Conservation (phyloP, 2,797 vertebrate species). For the Lutjanus campechanus region DNA sequence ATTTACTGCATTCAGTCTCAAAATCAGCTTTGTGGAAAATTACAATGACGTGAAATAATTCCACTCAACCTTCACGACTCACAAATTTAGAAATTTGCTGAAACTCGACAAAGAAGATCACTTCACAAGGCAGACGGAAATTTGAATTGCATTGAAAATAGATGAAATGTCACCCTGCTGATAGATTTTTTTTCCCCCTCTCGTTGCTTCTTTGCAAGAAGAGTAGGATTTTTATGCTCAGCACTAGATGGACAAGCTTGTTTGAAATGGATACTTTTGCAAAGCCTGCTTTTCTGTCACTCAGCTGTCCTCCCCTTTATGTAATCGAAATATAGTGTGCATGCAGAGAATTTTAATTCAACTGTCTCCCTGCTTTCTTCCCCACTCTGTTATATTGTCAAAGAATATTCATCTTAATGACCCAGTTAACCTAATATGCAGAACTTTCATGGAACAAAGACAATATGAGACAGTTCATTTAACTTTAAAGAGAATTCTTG, state of each 20-base stretch:
- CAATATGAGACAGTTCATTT: not conserved
- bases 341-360: conserved; percentile 45
- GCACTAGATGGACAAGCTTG: conserved; percentile 56
- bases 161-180: conserved; percentile 37
- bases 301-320: conserved; percentile 60
- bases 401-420: conserved; percentile 10
- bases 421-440: not conserved
- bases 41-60: not conserved
- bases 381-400: conserved; percentile 8
- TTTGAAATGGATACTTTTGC: conserved; percentile 63
- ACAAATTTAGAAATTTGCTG: not conserved
- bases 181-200: conserved; percentile 8
- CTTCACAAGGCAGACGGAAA: not conserved
- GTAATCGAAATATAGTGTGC: conserved; percentile 35
- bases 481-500: conserved; percentile 12
- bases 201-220: conserved; percentile 11
- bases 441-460: not conserved
- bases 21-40: not conserved
- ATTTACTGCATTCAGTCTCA: not conserved
- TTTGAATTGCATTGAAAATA: conserved; percentile 11
- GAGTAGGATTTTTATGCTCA: conserved; percentile 34
- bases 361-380: conserved; percentile 19
- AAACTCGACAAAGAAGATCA: not conserved
- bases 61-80: not conserved
- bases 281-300: conserved; percentile 63